These are phyloP conservation scores for Puma concolor DNA, from an alignment of 2,113 vertebrate species.

Conservation along the genomic window DNA sequence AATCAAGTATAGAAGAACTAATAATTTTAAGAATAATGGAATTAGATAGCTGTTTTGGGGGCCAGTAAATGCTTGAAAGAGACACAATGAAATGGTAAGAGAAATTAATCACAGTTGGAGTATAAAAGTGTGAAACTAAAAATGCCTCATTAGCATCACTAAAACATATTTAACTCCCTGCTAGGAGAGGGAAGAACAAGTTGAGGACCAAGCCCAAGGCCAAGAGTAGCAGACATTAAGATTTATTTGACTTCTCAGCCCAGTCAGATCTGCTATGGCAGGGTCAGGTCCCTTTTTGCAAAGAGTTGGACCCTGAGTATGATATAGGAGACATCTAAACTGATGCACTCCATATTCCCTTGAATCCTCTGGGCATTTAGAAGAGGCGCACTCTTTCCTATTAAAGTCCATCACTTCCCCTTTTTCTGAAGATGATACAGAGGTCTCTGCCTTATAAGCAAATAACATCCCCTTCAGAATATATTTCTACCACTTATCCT, in stretches of 20 bases:
- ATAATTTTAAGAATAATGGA: background rate
- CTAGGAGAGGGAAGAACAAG: background rate
- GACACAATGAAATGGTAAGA: background rate
- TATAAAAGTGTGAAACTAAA: background rate
- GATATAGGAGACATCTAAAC: background rate
- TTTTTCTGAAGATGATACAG: background rate
- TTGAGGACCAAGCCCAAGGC: background rate
- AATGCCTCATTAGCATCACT: background rate
- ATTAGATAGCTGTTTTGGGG: background rate
- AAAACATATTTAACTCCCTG: background rate
- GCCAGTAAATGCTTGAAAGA: background rate
- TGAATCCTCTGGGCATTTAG: background rate
- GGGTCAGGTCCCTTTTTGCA: background rate
- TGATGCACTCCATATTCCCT: background rate
- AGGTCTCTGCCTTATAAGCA: conserved; percentile 2
- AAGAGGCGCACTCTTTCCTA: background rate
- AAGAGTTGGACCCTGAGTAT: background rate
- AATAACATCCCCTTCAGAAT: background rate
- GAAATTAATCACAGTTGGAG: background rate
- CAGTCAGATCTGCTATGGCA: background rate
- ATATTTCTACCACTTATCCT: background rate
- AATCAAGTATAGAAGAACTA: background rate
- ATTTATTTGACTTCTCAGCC: background rate
- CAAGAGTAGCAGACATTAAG: background rate
- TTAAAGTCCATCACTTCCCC: background rate